A percentile compares a stretch with the other conserved stretches of the same genome.
phyloP scores from a whole-genome alignment of 2,888 invertebrate species.

The Tribolium freemani region DNA sequence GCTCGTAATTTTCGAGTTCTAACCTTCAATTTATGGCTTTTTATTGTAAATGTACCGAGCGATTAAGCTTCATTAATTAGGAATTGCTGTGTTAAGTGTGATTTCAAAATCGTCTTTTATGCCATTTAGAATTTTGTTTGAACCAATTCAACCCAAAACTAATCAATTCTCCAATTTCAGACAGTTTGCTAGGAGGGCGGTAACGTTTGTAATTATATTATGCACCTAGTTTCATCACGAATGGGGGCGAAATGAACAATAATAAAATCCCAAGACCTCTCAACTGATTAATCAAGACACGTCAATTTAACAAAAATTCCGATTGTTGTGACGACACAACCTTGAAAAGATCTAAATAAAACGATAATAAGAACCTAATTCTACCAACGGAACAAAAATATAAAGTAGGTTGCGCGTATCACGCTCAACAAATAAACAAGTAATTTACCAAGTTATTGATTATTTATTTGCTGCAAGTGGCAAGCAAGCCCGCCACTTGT shows the following conservation, averaged over 20 bases:
- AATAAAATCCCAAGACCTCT: no score
- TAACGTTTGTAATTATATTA: no score
- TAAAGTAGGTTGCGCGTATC: no score
- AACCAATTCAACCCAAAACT: no score
- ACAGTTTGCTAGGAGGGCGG: no score
- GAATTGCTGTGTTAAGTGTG: neutral
- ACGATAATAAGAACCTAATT: neutral
- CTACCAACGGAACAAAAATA: neutral
- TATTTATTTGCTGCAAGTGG: neutral
- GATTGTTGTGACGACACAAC: neutral
- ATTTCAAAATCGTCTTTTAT: neutral
- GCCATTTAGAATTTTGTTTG: no score
- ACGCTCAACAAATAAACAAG: neutral
- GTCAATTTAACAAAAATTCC: no score
- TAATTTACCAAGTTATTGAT: neutral
- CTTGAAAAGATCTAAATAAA: neutral
- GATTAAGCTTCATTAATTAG: neutral
- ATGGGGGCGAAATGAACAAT: no score
- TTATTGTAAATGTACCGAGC: neutral
- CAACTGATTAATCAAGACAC: no score
- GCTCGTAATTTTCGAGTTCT: neutral
- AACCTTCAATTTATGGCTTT: neutral
- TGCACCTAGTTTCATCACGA: no score
- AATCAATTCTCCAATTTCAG: no score
- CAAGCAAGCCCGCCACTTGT: neutral